Conservation (phyloP, 2,113 vertebrate species). For the Grantiella picta region DNA sequence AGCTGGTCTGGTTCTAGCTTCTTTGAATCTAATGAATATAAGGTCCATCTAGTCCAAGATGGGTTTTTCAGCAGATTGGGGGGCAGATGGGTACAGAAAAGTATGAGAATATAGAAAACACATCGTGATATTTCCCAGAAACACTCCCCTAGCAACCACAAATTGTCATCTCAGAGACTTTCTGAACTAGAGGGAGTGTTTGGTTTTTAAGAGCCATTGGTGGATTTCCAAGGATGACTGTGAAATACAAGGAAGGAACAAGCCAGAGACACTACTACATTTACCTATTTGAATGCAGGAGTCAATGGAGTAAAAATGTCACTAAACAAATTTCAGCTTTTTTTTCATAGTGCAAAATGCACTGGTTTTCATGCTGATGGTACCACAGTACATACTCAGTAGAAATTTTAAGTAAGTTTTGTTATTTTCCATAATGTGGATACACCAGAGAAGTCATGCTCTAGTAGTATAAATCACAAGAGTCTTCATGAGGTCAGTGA, state of each 20-base stretch:
- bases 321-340: neutral
- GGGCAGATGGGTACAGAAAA: neutral
- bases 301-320: neutral
- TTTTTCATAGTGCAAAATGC: neutral
- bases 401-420: neutral
- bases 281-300: neutral
- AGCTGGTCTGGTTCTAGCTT: neutral
- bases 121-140: neutral
- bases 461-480: neutral
- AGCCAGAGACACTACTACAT: neutral
- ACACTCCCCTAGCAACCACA: neutral
- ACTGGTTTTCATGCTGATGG: neutral
- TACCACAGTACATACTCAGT: neutral
- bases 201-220: neutral
- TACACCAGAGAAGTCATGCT: neutral
- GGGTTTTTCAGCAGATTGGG: neutral
- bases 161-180: neutral
- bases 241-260: neutral
- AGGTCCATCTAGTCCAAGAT: neutral
- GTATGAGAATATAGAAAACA: neutral
- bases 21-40: neutral
- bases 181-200: neutral
- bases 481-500: conserved; percentile 7
- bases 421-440: neutral
- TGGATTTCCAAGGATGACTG: neutral